Evolutionary conservation across 1,140 invertebrate species (phyloP).

Genomic region (Drosophila kepulauana): DNA sequence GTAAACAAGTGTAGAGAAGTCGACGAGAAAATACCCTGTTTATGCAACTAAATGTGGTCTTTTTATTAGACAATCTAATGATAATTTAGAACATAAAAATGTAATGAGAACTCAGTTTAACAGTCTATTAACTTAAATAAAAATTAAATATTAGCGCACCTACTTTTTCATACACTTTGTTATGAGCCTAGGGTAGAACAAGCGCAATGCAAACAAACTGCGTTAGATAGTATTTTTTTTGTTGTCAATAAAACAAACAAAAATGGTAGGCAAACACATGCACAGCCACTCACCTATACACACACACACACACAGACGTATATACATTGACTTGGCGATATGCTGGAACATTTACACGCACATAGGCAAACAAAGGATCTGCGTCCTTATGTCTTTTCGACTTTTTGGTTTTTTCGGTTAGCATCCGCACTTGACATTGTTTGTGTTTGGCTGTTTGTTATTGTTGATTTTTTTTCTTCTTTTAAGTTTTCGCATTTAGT

Average conservation of each 20-base stretch:
- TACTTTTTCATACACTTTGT: neutral
- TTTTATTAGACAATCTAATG: neutral
- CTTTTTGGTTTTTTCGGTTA: conserved; percentile 37
- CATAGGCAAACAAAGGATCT: conserved; percentile 45
- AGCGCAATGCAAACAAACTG: conserved; percentile 37
- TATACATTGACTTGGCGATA: conserved; percentile 1
- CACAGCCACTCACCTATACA: conserved; percentile 35
- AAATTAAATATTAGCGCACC: too few species aligned
- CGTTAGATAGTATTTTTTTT: conserved; percentile 39
- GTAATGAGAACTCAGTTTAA: too few species aligned
- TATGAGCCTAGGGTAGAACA: neutral
- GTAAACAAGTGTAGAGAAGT: neutral
- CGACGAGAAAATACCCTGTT: neutral
- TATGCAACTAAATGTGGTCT: too few species aligned
- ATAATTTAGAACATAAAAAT: too few species aligned
- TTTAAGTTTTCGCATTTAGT: conserved; percentile 49
- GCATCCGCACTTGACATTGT: conserved; percentile 62
- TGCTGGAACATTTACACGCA: conserved; percentile 13
- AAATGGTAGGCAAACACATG: conserved; percentile 52
- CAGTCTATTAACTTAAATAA: too few species aligned
- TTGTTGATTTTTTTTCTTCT: conserved; percentile 12
- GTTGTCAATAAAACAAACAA: conserved; percentile 67
- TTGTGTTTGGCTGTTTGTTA: conserved; percentile 46
- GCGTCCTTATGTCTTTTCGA: conserved; percentile 66
- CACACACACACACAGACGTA: conserved; percentile 1